Evolutionary conservation across 2,113 vertebrate genomes (phyloP), one percentile per base, ranked within the genome.

Genomic region (Sardina pilchardus): DNA sequence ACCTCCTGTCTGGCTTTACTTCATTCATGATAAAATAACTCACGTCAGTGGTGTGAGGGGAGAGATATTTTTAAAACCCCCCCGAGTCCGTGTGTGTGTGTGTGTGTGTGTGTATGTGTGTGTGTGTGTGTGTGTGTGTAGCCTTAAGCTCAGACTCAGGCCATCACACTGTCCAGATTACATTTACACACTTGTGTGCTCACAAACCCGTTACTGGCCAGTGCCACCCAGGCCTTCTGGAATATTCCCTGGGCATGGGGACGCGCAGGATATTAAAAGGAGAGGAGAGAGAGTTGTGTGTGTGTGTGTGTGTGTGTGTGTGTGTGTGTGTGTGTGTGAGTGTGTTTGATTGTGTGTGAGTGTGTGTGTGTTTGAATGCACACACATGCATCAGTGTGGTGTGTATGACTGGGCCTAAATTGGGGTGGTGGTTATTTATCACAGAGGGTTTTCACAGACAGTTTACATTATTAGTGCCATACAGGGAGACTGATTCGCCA

Each of bases 391-490:
- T 67, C 50, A 63, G 34, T 78, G 71, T 78, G 71, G 71, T 78
- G 71, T 36, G 71, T 53, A 16, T n/a, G 8, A 48, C 43, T 59
- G 82, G 24, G 80, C 30, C 44, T 82, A 16, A 16, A 50, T 16
- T 16, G 43, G 75, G 88, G 42, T 44, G 39, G 83, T 59, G 17
- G 44, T 85, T 63, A 85, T 82, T 87, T 59, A 82, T 85, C 85
- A 88, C 86, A 83, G 82, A 82, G 42, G 56, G 59, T 48, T 87
- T 90, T 89, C 71, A 67, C 48, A 88, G 88, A 82, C 81, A 21
- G 0, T 84, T 56, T 86, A 81, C 44, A 81, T 85, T 88, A 84
- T 43, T 21, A 80, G 82, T 47, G 39, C 71, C 84, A 86, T 81
- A 78, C 85, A 82, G 75, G 82, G 67, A 89, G 84, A 91, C 88